phyloP scores from a whole-genome alignment of 2,113 vertebrate genomes.

The Climacteris rufus region DNA sequence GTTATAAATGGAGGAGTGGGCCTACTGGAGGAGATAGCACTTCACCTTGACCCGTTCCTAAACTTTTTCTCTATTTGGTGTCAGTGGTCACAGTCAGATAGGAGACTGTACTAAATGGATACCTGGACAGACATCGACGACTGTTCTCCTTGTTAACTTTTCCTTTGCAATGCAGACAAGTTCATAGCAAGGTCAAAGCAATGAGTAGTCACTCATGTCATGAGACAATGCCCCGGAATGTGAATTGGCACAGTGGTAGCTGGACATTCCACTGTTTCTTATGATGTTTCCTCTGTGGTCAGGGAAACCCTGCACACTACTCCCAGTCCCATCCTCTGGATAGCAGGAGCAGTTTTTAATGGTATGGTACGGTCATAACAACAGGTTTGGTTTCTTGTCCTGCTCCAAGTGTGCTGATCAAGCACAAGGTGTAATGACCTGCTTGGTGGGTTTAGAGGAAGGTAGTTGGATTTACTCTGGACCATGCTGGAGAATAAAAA shows the following conservation, averaged over 20 bases:
- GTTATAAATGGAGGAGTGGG: not conserved
- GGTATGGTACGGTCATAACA: not conserved
- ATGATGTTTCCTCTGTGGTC: accelerated
- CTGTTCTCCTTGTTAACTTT: not conserved
- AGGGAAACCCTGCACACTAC: not conserved
- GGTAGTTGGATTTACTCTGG: not conserved
- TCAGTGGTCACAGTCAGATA: not conserved
- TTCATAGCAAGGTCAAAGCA: not conserved
- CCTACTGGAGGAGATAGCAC: not conserved
- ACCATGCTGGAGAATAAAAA: accelerated
- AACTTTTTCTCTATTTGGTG: not conserved
- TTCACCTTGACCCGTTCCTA: not conserved
- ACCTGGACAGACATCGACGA: not conserved
- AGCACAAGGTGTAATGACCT: not conserved
- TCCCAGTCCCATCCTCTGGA: not conserved
- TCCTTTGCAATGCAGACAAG: not conserved
- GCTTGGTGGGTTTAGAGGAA: not conserved
- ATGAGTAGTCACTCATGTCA: not conserved
- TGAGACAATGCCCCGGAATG: not conserved
- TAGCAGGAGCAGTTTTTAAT: not conserved
- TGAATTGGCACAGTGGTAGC: not conserved
- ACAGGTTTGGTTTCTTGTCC: not conserved
- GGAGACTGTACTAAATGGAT: not conserved
- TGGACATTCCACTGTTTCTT: not conserved
- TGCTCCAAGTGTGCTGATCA: not conserved